A percentile compares a stretch with the other conserved stretches of the same genome.
Evolutionary conservation across 2,113 vertebrate species (phyloP).

Genomic region (Oriolus oriolus): DNA sequence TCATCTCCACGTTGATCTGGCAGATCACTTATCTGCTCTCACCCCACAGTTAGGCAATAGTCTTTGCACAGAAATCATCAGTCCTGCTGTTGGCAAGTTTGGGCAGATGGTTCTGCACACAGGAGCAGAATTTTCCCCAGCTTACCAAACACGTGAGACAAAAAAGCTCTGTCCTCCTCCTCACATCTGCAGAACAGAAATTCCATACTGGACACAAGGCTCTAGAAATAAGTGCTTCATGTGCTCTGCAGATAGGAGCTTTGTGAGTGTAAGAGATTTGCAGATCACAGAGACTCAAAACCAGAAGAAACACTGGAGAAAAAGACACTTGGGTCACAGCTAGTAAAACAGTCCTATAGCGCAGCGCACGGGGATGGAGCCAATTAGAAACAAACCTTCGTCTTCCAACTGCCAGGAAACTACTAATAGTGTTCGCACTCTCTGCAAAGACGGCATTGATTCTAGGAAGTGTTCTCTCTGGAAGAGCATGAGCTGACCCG

Average conservation of each 20-base stretch:
- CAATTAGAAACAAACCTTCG: background rate
- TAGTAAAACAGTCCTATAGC: background rate
- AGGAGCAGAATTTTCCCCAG: background rate
- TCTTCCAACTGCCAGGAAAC: background rate
- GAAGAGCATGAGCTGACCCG: background rate
- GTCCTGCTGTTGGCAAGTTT: accelerated
- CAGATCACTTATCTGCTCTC: background rate
- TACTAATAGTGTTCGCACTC: background rate
- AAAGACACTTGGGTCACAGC: background rate
- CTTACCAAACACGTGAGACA: accelerated
- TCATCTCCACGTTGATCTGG: background rate
- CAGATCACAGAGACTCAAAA: background rate
- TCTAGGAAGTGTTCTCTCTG: background rate
- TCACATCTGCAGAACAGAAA: background rate
- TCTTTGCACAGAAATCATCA: background rate
- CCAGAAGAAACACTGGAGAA: background rate
- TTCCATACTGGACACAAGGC: background rate
- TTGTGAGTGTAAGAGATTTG: background rate
- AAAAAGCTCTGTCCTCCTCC: background rate
- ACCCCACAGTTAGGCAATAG: background rate
- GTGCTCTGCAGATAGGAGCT: background rate
- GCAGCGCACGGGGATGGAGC: accelerated
- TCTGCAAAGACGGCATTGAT: background rate
- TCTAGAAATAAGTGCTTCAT: background rate
- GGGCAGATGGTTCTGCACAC: background rate